phyloP scores from a whole-genome alignment of 2,797 vertebrate genomes.

The Mycteria americana region DNA sequence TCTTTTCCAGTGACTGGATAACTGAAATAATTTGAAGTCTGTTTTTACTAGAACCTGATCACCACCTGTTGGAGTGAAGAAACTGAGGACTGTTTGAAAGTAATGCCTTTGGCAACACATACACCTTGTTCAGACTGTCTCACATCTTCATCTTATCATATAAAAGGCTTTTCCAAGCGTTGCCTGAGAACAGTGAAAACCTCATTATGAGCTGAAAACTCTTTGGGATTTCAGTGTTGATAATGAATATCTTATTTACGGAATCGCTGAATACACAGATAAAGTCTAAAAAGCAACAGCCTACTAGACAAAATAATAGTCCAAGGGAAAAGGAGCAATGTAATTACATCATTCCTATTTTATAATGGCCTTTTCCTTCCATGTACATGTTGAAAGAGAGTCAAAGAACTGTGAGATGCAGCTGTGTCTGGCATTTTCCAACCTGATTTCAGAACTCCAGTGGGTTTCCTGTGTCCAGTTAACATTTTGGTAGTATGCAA shows the following conservation, averaged over 20 bases:
- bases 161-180: constrained; percentile 33
- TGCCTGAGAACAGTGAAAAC: constrained; percentile 42
- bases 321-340: not conserved
- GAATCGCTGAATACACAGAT: constrained; percentile 57
- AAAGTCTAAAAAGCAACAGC: constrained; percentile 22
- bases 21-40: not conserved
- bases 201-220: constrained; percentile 61
- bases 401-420: not conserved
- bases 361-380: not conserved
- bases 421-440: not conserved
- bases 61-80: constrained; percentile 22
- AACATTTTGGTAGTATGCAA: not conserved
- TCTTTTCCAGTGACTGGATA: not conserved
- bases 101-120: not conserved
- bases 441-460: not conserved
- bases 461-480: not conserved
- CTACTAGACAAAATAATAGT: constrained; percentile 42
- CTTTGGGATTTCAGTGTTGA: constrained; percentile 61
- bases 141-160: constrained; percentile 16
- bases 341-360: not conserved
- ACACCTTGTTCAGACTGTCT: constrained; percentile 17
- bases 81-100: not conserved
- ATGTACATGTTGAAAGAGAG: not conserved
- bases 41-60: constrained; percentile 15
- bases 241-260: constrained; percentile 68